Base-by-base conservation (phyloP, 2,113 vertebrate genomes). In the Cricetomys ansorgei region DNA sequence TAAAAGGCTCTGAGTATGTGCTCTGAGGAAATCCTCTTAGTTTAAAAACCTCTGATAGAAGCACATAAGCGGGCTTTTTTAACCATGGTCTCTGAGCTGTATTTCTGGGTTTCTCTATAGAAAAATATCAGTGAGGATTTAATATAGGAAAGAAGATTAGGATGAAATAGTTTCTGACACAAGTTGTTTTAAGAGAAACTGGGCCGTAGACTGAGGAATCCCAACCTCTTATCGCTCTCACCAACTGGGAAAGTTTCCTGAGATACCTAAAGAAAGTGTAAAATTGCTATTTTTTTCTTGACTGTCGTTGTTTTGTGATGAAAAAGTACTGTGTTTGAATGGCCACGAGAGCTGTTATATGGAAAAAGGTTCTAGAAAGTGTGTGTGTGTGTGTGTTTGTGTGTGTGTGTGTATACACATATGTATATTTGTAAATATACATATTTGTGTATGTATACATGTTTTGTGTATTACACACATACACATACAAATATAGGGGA, bases 21-120 rank as follows among this genome's bases (percentile, higher is more conserved):
- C 91, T 94, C 94, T 89, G 91, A 95, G 94, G 93, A 96, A 97
- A 98, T 97, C 97, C 95, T 96, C 97, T 97, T 97, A 97, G 95
- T 97, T 98, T 96, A 95, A 97, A 75, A 96, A 75, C 96, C 96
- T 94, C 93, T 69, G 93, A 96, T 94, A 79, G 91, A n/a, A 97
- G 90, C 0, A 4, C 43, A 94, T 72, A 94, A 86, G 91, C 87
- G 94, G 59, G 91, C 77, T 97, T 96, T 72, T 95, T 91, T 77
- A 91, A 91, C 95, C 27, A 50, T 27, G 76, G 89, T 92, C 76
- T 95, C 91, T 75, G 59, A 96, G 83, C 81, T 95, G 0, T 67
- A 83, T 95, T 84, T 92, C 76, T 81, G 73, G 59, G 81, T 86
- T 97, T 96, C 93, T 96, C 94, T 91, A 73, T 97, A 95, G 96